phyloP scores from a whole-genome alignment of 1,140 invertebrate genomes.

The Aphelenchoides fujianensis region DNA sequence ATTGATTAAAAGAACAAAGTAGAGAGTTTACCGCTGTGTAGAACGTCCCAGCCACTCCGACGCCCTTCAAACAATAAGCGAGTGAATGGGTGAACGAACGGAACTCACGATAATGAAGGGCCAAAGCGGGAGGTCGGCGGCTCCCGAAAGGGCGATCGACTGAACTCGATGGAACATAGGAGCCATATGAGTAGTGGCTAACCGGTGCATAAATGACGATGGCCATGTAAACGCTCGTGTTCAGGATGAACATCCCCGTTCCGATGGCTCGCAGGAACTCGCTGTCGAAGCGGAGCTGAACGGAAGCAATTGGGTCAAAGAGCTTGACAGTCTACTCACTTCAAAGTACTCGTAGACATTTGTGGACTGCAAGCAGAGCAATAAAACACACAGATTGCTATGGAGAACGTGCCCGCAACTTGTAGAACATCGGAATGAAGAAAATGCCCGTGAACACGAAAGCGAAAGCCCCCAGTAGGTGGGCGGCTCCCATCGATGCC shows the following conservation, averaged over 20 bases:
- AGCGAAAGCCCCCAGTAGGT: conserved; percentile 27
- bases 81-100: too few relatives aligned
- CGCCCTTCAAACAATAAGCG: too few relatives aligned
- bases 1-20: conserved; percentile 3
- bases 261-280: conserved; percentile 45
- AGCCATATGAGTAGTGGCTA: not conserved
- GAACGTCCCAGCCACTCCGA: not conserved
- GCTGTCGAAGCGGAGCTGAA: conserved; percentile 45
- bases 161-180: conserved; percentile 33
- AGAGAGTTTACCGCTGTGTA: conserved; percentile 6
- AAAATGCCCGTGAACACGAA: conserved; percentile 45
- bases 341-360: conserved; percentile 61
- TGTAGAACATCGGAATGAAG: conserved; percentile 49
- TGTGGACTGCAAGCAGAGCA: conserved; percentile 52
- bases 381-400: conserved; percentile 49
- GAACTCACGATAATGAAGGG: conserved; percentile 46
- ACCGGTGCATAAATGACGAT: conserved; percentile 47
- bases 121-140: conserved; percentile 40
- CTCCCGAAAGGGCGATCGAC: conserved; percentile 45
- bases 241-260: conserved; percentile 55
- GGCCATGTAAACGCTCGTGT: conserved; percentile 60
- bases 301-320: not conserved
- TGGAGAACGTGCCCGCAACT: conserved; percentile 36
- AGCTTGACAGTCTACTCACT: not conserved
- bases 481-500: conserved; percentile 33